A percentile compares a stretch with the other conserved stretches of the same genome.
Conservation (phyloP, 2,797 vertebrate genomes). For the Lagorchestes hirsutus region DNA sequence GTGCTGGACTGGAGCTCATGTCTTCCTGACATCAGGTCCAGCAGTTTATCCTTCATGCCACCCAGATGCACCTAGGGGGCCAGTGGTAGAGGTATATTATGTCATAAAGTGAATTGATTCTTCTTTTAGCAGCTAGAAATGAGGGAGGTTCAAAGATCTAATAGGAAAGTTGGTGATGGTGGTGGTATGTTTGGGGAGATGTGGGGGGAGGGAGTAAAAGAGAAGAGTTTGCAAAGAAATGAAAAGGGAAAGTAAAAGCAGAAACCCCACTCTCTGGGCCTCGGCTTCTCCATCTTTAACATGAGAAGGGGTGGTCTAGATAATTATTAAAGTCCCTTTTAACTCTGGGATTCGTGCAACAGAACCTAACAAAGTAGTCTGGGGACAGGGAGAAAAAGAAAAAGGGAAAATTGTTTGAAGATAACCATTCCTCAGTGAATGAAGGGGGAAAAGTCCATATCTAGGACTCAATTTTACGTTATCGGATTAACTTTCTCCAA, state of each 20-base stretch:
- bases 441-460: not conserved
- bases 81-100: constrained; percentile 63
- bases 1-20: not conserved
- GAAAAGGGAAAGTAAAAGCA: constrained; percentile 34
- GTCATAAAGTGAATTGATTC: constrained; percentile 53
- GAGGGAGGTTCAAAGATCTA: constrained; percentile 36
- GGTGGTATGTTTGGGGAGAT: not conserved
- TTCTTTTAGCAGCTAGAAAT: constrained; percentile 44
- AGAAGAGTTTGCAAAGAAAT: not conserved
- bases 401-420: not conserved
- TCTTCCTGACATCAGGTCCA: not conserved
- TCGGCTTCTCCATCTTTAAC: constrained; percentile 33
- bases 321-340: constrained; percentile 61
- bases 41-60: too few relatives aligned
- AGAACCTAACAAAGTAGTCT: not conserved
- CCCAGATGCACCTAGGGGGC: not conserved
- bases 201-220: not conserved
- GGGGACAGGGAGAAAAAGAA: not conserved
- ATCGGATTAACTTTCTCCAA: constrained; percentile 63
- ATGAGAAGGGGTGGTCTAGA: constrained; percentile 18
- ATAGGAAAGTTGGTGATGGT: constrained; percentile 7
- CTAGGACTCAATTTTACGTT: constrained; percentile 50
- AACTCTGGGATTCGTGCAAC: constrained; percentile 33
- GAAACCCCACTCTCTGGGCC: not conserved
- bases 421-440: not conserved